These are phyloP conservation scores for Microtus oregoni DNA, from an alignment of 2,113 vertebrate genomes.

Conservation along the genomic window DNA sequence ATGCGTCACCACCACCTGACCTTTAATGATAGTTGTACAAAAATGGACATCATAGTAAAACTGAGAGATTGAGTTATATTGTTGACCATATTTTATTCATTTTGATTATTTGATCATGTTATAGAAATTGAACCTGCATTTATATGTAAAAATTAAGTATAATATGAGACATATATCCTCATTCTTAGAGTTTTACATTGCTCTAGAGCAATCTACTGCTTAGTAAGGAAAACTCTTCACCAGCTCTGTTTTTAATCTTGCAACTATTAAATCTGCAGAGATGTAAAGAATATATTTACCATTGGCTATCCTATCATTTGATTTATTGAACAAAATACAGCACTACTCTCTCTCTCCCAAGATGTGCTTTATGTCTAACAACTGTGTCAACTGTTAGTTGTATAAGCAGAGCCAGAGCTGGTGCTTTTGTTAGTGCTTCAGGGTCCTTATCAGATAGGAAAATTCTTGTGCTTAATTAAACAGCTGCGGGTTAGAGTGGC, in stretches of 20 bases:
- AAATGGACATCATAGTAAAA: background rate
- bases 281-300: slow-evolving; percentile 37
- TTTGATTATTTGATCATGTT: slow-evolving; percentile 47
- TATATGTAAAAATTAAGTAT: background rate
- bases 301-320: background rate
- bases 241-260: slow-evolving; percentile 26
- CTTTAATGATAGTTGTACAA: slow-evolving; percentile 26
- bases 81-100: background rate
- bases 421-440: background rate
- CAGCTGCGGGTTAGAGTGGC: background rate
- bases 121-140: slow-evolving; percentile 29
- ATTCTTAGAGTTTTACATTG: slow-evolving; percentile 7
- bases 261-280: slow-evolving; percentile 33
- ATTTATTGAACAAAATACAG: slow-evolving; percentile 58
- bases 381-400: slow-evolving; percentile 8
- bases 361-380: slow-evolving; percentile 30
- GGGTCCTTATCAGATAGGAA: slow-evolving; percentile 48
- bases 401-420: slow-evolving; percentile 27
- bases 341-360: slow-evolving; percentile 16
- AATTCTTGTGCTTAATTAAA: slow-evolving; percentile 48
- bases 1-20: rapidly evolving
- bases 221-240: slow-evolving; percentile 28
- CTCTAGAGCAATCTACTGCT: background rate
- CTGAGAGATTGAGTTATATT: background rate
- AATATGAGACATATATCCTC: background rate